Evolutionary conservation across 2,888 invertebrate species (phyloP).

Genomic region (Portevinia maculata): DNA sequence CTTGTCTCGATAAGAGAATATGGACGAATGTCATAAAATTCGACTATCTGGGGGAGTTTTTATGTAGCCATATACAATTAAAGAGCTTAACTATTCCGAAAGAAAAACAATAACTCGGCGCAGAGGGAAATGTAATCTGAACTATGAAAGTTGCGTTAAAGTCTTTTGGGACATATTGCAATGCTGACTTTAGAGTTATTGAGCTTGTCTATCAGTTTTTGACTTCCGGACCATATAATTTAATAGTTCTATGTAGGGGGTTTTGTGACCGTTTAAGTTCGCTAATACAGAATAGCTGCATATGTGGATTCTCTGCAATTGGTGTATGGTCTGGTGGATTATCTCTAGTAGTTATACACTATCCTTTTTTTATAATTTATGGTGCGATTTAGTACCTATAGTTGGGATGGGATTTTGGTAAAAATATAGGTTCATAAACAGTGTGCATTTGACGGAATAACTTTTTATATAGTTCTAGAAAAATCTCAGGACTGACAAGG

Average conservation of each 20-base stretch:
- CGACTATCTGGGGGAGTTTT: conserved; percentile 31
- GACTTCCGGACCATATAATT: conserved; percentile 39
- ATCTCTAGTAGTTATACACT: background rate
- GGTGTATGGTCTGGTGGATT: background rate
- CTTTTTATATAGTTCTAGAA: too few species aligned
- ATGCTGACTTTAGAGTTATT: conserved; percentile 11
- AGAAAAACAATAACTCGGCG: conserved; percentile 43
- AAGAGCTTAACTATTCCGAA: conserved; percentile 41
- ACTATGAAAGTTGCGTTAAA: conserved; percentile 10
- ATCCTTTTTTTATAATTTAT: too few species aligned
- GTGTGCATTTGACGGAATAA: too few species aligned
- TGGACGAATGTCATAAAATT: conserved; percentile 28
- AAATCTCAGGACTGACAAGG: too few species aligned
- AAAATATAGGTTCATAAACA: too few species aligned
- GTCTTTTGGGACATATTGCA: conserved; percentile 24
- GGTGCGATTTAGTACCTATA: too few species aligned
- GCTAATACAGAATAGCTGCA: background rate
- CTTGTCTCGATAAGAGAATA: conserved; percentile 32
- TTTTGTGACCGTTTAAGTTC: conserved; percentile 10
- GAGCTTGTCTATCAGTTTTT: conserved; percentile 32
- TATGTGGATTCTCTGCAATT: background rate
- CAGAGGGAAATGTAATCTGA: conserved; percentile 20
- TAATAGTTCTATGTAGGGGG: conserved; percentile 5
- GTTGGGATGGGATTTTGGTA: too few species aligned
- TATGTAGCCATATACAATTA: conserved; percentile 59